These are phyloP conservation scores for Cercocebus atys DNA, from an alignment of 2,113 vertebrate species.

Conservation along the genomic window DNA sequence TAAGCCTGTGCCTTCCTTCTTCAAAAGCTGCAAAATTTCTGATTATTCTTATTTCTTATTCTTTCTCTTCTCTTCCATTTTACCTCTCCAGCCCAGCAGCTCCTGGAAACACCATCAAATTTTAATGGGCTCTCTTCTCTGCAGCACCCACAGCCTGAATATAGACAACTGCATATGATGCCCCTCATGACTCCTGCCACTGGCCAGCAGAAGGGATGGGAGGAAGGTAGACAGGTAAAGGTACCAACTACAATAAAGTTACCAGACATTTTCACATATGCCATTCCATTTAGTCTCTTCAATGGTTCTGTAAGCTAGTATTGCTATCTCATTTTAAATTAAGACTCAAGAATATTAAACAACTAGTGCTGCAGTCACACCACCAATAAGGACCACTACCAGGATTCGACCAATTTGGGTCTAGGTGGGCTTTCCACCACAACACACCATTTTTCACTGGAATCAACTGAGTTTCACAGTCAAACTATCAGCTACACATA, in stretches of 20 bases:
- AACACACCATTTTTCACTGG: not conserved
- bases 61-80: slow-evolving; percentile 13
- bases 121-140: slow-evolving; percentile 49
- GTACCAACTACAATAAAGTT: not conserved
- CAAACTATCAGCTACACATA: not conserved
- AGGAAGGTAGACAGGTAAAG: not conserved
- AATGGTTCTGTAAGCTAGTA: not conserved
- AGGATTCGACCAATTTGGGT: not conserved
- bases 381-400: not conserved
- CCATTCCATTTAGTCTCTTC: not conserved
- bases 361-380: not conserved
- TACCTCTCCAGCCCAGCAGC: not conserved
- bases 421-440: not conserved
- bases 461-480: not conserved
- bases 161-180: not conserved
- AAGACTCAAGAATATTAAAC: not conserved
- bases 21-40: not conserved
- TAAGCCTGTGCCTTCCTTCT: not conserved
- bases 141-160: not conserved
- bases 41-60: not conserved
- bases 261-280: not conserved
- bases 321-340: not conserved
- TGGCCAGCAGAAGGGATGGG: not conserved
- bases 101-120: not conserved
- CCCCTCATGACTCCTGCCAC: not conserved